Percentiles rank a stretch among this genome's conserved stretches.
Conservation (phyloP, 2,888 invertebrate species). For the Cryptus viduatorius region DNA sequence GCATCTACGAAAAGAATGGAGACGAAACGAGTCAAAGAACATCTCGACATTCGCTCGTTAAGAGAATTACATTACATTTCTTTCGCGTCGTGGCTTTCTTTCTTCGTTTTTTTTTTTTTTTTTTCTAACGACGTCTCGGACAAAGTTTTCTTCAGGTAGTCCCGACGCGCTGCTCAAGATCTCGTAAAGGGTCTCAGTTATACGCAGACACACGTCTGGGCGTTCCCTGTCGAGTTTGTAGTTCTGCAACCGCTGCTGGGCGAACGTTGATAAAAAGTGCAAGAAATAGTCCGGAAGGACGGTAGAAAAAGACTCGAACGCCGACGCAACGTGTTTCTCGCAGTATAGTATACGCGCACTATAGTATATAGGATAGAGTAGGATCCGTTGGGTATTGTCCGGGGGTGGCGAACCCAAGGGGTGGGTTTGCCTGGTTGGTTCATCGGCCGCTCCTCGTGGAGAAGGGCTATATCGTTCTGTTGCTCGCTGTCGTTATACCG, state of each 20-base stretch:
- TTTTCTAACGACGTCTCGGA: slow-evolving; percentile 19
- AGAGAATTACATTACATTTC: slow-evolving; percentile 24
- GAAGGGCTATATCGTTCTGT: slow-evolving; percentile 57
- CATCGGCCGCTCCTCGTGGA: slow-evolving; percentile 72
- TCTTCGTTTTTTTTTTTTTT: slow-evolving; percentile 19
- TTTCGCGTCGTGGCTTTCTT: slow-evolving; percentile 9
- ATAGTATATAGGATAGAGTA: slow-evolving; percentile 60
- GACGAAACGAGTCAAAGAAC: slow-evolving; percentile 10
- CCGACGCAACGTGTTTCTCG: slow-evolving; percentile 19
- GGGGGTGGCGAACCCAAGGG: slow-evolving; percentile 59
- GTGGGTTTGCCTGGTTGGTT: slow-evolving; percentile 77
- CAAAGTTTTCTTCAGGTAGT: slow-evolving; percentile 24
- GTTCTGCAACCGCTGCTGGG: slow-evolving; percentile 15
- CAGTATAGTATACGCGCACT: slow-evolving; percentile 2
- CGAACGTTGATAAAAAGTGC: slow-evolving; percentile 56
- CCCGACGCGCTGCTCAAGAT: slow-evolving; percentile 16
- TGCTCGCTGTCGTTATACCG: slow-evolving; percentile 54
- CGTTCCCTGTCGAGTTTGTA: slow-evolving; percentile 29
- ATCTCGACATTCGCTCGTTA: slow-evolving; percentile 11
- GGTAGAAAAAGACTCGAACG: slow-evolving; percentile 7
- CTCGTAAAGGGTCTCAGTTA: slow-evolving; percentile 20
- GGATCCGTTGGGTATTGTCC: slow-evolving; percentile 79
- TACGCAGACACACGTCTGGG: not conserved
- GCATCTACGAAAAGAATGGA: not conserved
- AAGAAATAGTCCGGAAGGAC: slow-evolving; percentile 35